Evolutionary conservation across 2,797 vertebrate species (phyloP).

Genomic region (Streptopelia turtur): DNA sequence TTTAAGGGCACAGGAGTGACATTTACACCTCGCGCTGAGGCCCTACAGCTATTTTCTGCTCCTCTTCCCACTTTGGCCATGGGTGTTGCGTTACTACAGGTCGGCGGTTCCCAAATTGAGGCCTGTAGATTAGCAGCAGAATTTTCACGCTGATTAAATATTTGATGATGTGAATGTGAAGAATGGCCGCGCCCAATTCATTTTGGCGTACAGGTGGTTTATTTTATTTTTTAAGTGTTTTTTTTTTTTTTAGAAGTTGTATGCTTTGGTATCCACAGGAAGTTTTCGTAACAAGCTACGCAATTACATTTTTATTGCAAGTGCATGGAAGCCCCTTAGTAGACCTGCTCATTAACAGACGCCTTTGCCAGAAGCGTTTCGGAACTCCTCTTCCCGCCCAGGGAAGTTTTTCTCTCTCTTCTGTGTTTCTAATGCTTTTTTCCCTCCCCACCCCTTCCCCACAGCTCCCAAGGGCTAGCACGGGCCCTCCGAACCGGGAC

Average conservation of each 20-base stretch:
- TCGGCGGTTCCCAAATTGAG: rapidly evolving
- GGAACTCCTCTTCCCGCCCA: rapidly evolving
- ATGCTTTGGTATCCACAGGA: neutral
- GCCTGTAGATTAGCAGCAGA: neutral
- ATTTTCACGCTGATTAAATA: neutral
- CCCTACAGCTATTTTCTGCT: neutral
- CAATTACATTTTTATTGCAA: rapidly evolving
- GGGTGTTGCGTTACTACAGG: rapidly evolving
- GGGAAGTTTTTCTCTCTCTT: neutral
- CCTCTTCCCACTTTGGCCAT: neutral
- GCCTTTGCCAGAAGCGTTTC: rapidly evolving
- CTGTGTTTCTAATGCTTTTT: neutral
- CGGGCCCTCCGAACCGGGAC: neutral
- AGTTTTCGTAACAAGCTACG: rapidly evolving
- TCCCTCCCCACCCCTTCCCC: neutral
- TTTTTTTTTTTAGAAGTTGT: neutral
- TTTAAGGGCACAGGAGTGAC: neutral
- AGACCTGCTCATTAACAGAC: rapidly evolving
- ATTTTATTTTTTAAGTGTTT: too few species aligned
- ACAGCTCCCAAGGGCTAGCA: rapidly evolving
- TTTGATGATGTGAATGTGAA: rapidly evolving
- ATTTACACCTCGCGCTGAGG: neutral
- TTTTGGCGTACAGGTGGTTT: neutral
- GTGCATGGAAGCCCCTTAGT: rapidly evolving
- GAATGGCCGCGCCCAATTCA: neutral